A percentile compares a stretch with the other conserved stretches of the same genome.
phyloP scores from a whole-genome alignment of 1,140 invertebrate genomes.

The Oppia nitens region DNA sequence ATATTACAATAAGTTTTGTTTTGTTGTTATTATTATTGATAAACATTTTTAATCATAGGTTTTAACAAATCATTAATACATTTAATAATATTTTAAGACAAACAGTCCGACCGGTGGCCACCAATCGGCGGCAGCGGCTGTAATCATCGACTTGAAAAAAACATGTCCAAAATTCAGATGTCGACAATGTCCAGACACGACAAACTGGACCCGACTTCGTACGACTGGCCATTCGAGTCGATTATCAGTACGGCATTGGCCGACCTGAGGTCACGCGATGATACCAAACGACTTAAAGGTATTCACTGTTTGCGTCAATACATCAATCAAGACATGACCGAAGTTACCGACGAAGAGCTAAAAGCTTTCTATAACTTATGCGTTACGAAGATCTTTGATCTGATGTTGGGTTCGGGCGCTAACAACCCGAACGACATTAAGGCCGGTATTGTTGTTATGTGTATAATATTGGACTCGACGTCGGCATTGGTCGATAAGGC shows the following conservation, averaged over 20 bases:
- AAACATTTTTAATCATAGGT: too few relatives aligned
- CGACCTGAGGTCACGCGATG: background rate
- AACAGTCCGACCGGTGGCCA: too few relatives aligned
- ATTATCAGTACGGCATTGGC: background rate
- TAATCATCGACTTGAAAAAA: background rate
- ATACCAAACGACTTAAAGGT: background rate
- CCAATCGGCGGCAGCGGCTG: too few relatives aligned
- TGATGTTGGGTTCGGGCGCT: constrained; percentile 2
- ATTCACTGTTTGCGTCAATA: constrained; percentile 10
- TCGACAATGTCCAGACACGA: background rate
- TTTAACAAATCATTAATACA: too few relatives aligned
- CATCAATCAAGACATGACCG: constrained; percentile 7
- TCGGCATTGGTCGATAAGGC: background rate
- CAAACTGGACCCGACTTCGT: background rate
- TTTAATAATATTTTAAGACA: too few relatives aligned
- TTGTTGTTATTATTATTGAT: too few relatives aligned
- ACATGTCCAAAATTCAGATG: background rate
- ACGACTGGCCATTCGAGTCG: background rate
- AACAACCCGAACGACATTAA: constrained; percentile 3
- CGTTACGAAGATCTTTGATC: constrained; percentile 2
- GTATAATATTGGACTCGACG: constrained; percentile 7
- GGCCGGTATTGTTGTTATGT: constrained; percentile 10
- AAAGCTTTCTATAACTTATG: constrained; percentile 3
- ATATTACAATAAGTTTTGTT: too few relatives aligned
- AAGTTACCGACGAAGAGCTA: constrained; percentile 2